Evolutionary conservation across 2,797 vertebrate genomes (phyloP).

Genomic region (Sparidentex hasta): DNA sequence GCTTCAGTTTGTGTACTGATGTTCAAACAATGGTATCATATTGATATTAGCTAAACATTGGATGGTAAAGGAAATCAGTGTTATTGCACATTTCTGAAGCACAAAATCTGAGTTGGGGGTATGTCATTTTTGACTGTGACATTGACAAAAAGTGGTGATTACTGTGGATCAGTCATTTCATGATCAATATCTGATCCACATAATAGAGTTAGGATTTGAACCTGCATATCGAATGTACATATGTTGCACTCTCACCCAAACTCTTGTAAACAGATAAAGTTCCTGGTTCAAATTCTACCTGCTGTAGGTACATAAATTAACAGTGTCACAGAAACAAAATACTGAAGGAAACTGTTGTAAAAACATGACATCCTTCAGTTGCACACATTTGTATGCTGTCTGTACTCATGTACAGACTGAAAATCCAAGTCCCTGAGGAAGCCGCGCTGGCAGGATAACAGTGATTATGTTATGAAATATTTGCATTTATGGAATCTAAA

Average conservation of each 20-base stretch:
- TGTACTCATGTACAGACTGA: conserved; percentile 24
- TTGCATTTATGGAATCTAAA: conserved; percentile 51
- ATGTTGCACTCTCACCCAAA: background rate
- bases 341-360: background rate
- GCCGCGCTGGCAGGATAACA: conserved; percentile 27
- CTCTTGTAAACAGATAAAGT: background rate
- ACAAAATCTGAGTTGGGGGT: too few relatives aligned
- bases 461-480: conserved; percentile 51
- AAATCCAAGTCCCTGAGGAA: conserved; percentile 18
- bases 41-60: too few relatives aligned
- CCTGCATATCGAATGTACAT: background rate
- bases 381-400: conserved; percentile 15
- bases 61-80: too few relatives aligned
- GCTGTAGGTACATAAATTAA: background rate
- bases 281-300: background rate
- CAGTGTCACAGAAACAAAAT: background rate
- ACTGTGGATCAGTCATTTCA: too few relatives aligned
- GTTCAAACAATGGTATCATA: too few relatives aligned
- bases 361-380: background rate
- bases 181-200: too few relatives aligned
- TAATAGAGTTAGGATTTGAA: too few relatives aligned
- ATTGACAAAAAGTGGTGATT: too few relatives aligned
- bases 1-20: too few relatives aligned
- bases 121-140: too few relatives aligned
- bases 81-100: too few relatives aligned